Evolutionary conservation across 1,140 invertebrate species (phyloP).

Genomic region (Apis laboriosa): DNA sequence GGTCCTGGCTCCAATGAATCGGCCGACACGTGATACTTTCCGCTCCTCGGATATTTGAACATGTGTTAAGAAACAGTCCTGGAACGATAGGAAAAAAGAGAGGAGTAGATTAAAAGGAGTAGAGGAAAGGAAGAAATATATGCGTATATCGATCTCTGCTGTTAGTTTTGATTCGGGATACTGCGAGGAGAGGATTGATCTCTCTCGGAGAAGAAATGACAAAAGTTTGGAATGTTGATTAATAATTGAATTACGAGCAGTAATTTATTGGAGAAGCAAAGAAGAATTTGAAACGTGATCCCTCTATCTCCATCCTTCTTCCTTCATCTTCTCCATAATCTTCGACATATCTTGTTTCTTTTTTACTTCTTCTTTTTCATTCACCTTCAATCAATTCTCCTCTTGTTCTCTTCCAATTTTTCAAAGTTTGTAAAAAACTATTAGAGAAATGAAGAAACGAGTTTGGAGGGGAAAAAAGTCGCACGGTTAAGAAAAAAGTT

Average conservation of each 20-base stretch:
- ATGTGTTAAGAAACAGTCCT: not conserved
- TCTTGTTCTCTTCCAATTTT: slow-evolving; percentile 20
- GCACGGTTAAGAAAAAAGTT: too few species aligned
- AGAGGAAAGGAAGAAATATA: not conserved
- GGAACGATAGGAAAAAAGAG: not conserved
- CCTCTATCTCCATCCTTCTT: too few species aligned
- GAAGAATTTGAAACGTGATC: too few species aligned
- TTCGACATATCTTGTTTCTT: slow-evolving; percentile 42
- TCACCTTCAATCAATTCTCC: slow-evolving; percentile 45
- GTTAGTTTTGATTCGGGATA: too few species aligned
- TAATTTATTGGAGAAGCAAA: too few species aligned
- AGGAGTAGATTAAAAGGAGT: too few species aligned
- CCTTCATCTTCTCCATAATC: slow-evolving; percentile 53
- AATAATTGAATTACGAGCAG: too few species aligned
- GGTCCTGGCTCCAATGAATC: slow-evolving; percentile 33
- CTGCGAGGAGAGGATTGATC: too few species aligned
- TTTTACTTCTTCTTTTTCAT: slow-evolving; percentile 53
- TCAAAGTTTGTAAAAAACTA: not conserved
- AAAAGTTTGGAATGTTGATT: too few species aligned
- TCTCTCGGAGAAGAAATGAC: too few species aligned
- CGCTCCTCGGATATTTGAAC: not conserved
- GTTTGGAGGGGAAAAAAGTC: too few species aligned
- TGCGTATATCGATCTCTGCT: too few species aligned
- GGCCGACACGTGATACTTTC: slow-evolving; percentile 32
- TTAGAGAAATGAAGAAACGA: not conserved